Conservation (phyloP, 2,888 invertebrate species). For the Limenitis arthemis region DNA sequence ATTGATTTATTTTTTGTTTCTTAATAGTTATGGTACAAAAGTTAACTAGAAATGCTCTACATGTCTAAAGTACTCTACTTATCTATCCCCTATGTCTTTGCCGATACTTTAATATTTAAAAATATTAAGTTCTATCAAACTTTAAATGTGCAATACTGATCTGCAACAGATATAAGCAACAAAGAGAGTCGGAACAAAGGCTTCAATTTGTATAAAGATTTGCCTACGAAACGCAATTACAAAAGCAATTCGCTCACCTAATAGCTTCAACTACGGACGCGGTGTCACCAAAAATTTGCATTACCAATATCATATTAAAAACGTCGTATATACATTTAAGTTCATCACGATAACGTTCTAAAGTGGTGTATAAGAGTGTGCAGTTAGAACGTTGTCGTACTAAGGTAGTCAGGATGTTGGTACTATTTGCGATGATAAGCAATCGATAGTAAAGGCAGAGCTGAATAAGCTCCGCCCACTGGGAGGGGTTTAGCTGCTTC, state of each 20-base stretch:
- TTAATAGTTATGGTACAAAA: no score
- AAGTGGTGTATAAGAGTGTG: not conserved
- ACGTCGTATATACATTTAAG: constrained; percentile 30
- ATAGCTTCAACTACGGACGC: constrained; percentile 52
- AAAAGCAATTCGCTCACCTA: constrained; percentile 61
- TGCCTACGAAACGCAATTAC: constrained; percentile 68
- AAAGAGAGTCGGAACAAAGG: constrained; percentile 50
- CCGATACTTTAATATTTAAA: no score
- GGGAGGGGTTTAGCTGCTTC: constrained; percentile 64
- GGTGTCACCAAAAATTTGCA: constrained; percentile 67
- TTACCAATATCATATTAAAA: constrained; percentile 37
- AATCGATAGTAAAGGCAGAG: constrained; percentile 66
- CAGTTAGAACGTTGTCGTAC: constrained; percentile 38
- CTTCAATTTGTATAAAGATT: constrained; percentile 51
- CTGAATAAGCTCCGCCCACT: constrained; percentile 61
- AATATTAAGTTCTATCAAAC: not conserved
- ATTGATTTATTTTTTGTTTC: no score
- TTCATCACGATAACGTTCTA: constrained; percentile 42
- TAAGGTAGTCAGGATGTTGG: constrained; percentile 32
- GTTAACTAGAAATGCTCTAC: no score
- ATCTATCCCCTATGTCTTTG: no score
- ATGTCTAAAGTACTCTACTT: no score
- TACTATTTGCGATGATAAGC: constrained; percentile 51
- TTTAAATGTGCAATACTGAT: constrained; percentile 27
- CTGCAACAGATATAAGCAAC: constrained; percentile 47